Conservation (phyloP, 2,113 vertebrate genomes). For the Nematolebias whitei region DNA sequence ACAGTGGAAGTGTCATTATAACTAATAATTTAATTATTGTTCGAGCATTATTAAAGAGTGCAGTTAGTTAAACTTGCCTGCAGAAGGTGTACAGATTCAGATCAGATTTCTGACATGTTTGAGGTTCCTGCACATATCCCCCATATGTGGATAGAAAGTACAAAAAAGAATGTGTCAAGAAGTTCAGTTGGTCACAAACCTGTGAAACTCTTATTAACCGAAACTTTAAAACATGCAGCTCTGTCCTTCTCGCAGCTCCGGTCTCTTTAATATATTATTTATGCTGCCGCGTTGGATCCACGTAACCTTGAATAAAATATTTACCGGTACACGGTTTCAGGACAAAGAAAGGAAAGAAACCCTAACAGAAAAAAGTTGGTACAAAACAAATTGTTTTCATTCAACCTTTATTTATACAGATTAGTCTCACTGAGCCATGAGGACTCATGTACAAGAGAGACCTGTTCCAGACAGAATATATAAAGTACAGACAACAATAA, state of each 20-base stretch:
- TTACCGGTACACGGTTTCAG: too few relatives aligned
- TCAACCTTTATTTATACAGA: too few relatives aligned
- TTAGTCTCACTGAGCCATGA: too few relatives aligned
- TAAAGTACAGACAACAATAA: too few relatives aligned
- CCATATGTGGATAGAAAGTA: not conserved
- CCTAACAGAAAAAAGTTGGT: too few relatives aligned
- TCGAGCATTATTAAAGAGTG: not conserved
- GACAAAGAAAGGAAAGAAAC: too few relatives aligned
- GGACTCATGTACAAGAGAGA: too few relatives aligned
- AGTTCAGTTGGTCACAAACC: not conserved
- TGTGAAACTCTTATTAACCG: not conserved
- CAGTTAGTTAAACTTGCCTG: not conserved
- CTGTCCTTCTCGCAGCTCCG: not conserved
- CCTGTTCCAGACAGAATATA: too few relatives aligned
- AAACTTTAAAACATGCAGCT: not conserved
- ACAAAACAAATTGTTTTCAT: too few relatives aligned
- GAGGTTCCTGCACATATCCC: too few relatives aligned
- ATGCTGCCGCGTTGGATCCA: not conserved
- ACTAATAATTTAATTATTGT: not conserved
- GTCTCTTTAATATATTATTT: slow-evolving; percentile 30
- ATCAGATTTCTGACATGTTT: not conserved
- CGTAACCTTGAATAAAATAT: too few relatives aligned
- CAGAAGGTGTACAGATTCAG: not conserved
- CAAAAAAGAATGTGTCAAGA: not conserved
- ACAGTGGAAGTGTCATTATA: not conserved